Evolutionary conservation across 2,113 vertebrate species (phyloP), one percentile per base, ranked within the genome.

Genomic region (Macquaria ambigua): DNA sequence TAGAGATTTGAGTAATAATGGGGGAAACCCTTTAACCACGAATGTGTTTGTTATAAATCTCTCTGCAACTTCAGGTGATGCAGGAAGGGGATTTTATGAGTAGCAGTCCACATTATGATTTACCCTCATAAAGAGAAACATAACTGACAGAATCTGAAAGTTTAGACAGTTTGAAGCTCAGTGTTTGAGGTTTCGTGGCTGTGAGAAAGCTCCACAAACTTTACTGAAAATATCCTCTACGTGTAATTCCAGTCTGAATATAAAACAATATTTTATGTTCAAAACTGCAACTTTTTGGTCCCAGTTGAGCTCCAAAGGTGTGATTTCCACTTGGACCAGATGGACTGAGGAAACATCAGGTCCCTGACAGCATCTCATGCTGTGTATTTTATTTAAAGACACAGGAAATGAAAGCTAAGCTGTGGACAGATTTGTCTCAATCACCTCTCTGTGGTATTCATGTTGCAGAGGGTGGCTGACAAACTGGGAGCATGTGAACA

Each of bases 321-420:
- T 61, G 7, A 59, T 46, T 67, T 67, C 12, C 41, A 46, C 21
- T 23, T 25, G 39, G 11, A 46, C 2, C n/a, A 11, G 28, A 53
- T 21, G 28, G 0, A 11, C 14, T 50, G 43, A 48, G 15, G 15
- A 48, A 5, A 28, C 52, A 56, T 23, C 25, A 12, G 43, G 69
- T 15, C 43, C 31, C 68, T n/a, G 9, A 1, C 48, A 23, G 50
- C 8, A 8, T 41, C 34, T 55, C 50, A 56, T 34, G n/a, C 14
- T 9, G 41, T 14, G 5, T 34, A 20, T 43, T 43, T 59, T 43
- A 77, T 79, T 69, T 69, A 78, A 46, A 79, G 53, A 59, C 77
- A n/a, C 76, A 59, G 64, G 66, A 63, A 48, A 69, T 79, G 39
- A 69, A 79, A 79, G 16, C 39, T n/a, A 37, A 78, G 64, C 58